A percentile compares a stretch with the other conserved stretches of the same genome.
Evolutionary conservation across 2,113 vertebrate species (phyloP).

Genomic region (Plecturocebus donacophilus): DNA sequence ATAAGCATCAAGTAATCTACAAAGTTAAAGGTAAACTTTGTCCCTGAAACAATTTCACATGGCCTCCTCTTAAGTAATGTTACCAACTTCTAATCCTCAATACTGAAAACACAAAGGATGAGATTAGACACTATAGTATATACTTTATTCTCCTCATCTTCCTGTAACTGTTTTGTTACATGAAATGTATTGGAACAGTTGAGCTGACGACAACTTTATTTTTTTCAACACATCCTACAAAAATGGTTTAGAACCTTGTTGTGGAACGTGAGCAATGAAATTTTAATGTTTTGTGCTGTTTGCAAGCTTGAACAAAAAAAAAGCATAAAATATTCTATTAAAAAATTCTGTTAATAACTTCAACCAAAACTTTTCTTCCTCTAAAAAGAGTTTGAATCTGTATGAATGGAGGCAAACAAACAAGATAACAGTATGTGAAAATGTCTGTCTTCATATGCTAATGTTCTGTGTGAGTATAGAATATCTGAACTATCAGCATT

Average conservation of each 20-base stretch:
- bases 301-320: background rate
- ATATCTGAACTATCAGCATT: background rate
- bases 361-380: background rate
- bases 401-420: background rate
- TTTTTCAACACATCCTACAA: background rate
- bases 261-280: background rate
- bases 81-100: background rate
- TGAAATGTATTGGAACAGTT: background rate
- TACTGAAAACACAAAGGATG: background rate
- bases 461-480: background rate
- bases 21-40: background rate
- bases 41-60: background rate
- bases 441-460: background rate
- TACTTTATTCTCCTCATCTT: background rate
- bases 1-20: background rate
- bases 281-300: background rate
- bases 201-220: background rate
- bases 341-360: background rate
- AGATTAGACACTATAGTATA: background rate
- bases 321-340: background rate
- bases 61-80: background rate
- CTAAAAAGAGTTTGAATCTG: background rate
- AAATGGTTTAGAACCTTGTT: background rate
- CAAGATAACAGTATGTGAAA: background rate
- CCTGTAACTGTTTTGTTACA: background rate